phyloP scores from a whole-genome alignment of 2,113 vertebrate species.

The Burhinus bistriatus region DNA sequence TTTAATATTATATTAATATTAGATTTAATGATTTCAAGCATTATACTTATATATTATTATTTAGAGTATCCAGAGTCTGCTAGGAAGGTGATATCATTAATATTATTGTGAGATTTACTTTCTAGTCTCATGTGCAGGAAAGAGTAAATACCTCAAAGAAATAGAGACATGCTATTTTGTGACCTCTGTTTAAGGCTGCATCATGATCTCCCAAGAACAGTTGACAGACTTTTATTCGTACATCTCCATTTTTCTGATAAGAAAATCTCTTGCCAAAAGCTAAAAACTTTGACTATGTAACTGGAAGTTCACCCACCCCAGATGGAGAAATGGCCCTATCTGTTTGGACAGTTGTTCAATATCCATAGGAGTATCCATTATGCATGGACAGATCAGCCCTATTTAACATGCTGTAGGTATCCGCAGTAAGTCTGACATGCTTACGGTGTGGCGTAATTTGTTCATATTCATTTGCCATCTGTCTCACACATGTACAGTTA shows the following conservation, averaged over 20 bases:
- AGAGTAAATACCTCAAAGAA: not conserved
- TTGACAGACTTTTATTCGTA: not conserved
- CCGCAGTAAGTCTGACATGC: not conserved
- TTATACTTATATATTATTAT: not conserved
- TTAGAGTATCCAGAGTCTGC: not conserved
- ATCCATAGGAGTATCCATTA: not conserved
- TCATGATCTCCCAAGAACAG: not conserved
- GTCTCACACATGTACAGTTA: not conserved
- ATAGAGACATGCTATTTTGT: not conserved
- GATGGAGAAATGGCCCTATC: not conserved
- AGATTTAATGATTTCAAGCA: not conserved
- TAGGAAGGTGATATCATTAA: not conserved
- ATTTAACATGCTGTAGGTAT: not conserved
- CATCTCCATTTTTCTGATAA: not conserved
- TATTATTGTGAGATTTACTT: not conserved
- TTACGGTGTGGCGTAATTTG: not conserved
- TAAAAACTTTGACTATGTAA: not conserved
- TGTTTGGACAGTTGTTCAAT: not conserved
- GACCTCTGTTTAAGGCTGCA: not conserved
- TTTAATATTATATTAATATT: not conserved
- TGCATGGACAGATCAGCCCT: not conserved
- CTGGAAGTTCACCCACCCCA: not conserved
- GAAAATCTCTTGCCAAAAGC: not conserved
- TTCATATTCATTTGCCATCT: conserved; percentile 16
- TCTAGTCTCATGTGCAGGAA: not conserved